A percentile compares a stretch with the other conserved stretches of the same genome.
Conservation (phyloP, 2,797 vertebrate species). For the Anolis apletophallus region DNA sequence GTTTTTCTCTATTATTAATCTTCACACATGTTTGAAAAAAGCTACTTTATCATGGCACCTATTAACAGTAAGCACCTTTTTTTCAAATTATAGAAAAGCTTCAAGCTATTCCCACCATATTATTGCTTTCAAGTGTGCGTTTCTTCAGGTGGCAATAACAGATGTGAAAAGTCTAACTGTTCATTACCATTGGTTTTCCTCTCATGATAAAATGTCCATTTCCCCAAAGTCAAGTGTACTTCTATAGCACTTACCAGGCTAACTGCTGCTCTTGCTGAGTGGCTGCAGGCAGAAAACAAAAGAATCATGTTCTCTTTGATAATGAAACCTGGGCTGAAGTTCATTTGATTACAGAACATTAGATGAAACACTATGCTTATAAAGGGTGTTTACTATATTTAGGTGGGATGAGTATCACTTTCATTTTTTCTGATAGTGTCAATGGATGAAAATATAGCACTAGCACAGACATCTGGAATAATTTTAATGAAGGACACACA, state of each 20-base stretch:
- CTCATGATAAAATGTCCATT: slow-evolving; percentile 3
- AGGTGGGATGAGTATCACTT: neutral
- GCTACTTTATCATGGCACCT: neutral
- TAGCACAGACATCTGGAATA: neutral
- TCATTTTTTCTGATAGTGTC: neutral
- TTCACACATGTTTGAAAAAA: neutral
- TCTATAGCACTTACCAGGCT: neutral
- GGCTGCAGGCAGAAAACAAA: neutral
- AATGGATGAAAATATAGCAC: neutral
- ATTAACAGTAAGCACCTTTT: neutral
- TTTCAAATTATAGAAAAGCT: neutral
- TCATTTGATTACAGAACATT: slow-evolving; percentile 11
- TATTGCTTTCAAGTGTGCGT: neutral
- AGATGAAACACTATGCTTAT: neutral
- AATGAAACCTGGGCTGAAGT: neutral
- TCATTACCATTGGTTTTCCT: neutral
- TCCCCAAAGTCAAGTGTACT: neutral
- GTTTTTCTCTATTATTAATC: neutral
- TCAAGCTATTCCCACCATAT: neutral
- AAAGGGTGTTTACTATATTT: neutral
- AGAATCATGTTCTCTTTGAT: neutral
- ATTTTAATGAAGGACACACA: neutral
- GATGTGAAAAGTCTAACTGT: neutral
- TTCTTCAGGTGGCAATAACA: neutral
- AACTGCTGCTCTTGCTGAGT: neutral